These are phyloP conservation scores for Tyrannus savana DNA, from an alignment of 2,113 vertebrate species.

Conservation along the genomic window DNA sequence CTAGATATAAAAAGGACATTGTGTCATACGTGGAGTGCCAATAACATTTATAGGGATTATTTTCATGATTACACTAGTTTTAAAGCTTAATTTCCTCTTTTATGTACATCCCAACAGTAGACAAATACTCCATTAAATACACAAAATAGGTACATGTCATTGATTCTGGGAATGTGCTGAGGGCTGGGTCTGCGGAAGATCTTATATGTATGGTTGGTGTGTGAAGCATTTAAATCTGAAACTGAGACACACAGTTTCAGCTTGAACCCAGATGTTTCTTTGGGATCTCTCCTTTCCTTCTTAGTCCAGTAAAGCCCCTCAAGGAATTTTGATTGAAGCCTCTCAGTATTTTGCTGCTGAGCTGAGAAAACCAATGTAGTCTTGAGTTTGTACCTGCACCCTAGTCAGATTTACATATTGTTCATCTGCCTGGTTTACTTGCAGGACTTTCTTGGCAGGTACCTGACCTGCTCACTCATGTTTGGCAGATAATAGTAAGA, in stretches of 20 bases:
- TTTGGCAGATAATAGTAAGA: neutral
- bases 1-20: neutral
- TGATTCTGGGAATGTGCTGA: neutral
- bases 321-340: neutral
- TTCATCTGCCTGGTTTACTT: neutral
- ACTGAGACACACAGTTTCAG: neutral
- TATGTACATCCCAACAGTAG: neutral
- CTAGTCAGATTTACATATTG: neutral
- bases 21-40: neutral
- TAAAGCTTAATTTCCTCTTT: neutral
- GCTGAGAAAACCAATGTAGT: neutral
- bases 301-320: neutral
- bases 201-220: neutral
- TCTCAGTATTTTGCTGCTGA: neutral
- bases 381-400: neutral
- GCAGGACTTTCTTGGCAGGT: neutral
- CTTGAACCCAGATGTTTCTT: neutral
- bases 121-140: neutral
- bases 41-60: neutral
- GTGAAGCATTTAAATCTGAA: neutral
- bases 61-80: neutral
- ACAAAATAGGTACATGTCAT: fast-evolving
- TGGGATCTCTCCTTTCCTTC: neutral
- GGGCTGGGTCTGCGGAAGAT: neutral
- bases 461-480: neutral